Conservation (phyloP, 1,140 invertebrate species). For the Colletes gigas region DNA sequence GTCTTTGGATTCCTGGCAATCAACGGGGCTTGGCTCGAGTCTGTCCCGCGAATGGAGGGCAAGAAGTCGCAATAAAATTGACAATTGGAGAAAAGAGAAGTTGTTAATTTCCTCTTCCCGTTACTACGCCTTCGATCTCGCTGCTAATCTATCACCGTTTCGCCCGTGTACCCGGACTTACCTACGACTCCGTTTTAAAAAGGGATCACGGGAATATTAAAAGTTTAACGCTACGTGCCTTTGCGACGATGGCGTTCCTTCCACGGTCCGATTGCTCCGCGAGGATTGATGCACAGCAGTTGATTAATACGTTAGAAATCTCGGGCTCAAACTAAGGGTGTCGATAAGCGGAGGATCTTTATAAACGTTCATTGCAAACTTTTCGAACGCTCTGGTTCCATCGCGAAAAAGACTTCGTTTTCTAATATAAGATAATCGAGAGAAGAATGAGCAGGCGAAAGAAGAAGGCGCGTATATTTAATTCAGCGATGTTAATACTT, state of each 20-base stretch:
- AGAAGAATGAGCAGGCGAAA: too few relatives aligned
- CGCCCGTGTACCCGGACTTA: not conserved
- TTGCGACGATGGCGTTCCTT: not conserved
- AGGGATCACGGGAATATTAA: conserved; percentile 14
- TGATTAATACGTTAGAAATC: conserved; percentile 28
- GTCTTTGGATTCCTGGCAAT: conserved; percentile 51
- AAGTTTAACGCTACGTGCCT: conserved; percentile 16
- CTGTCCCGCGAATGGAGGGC: conserved; percentile 36
- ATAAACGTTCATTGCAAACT: too few relatives aligned
- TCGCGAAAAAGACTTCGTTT: too few relatives aligned
- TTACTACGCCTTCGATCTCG: conserved; percentile 12
- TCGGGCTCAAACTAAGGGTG: too few relatives aligned
- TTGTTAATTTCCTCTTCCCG: conserved; percentile 67
- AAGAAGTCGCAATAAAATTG: conserved; percentile 65
- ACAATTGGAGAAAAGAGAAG: conserved; percentile 58
- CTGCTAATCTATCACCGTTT: conserved; percentile 6
- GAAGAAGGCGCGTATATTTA: too few relatives aligned
- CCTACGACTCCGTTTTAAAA: not conserved
- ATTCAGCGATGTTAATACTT: too few relatives aligned
- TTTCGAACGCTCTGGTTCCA: too few relatives aligned
- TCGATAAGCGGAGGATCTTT: too few relatives aligned
- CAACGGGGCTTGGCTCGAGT: conserved; percentile 23
- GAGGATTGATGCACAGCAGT: conserved; percentile 19
- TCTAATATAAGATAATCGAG: too few relatives aligned
- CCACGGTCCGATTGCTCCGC: conserved; percentile 11